These are phyloP conservation scores for Drosophila birchii DNA, from an alignment of 2,888 invertebrate genomes.

Conservation along the genomic window DNA sequence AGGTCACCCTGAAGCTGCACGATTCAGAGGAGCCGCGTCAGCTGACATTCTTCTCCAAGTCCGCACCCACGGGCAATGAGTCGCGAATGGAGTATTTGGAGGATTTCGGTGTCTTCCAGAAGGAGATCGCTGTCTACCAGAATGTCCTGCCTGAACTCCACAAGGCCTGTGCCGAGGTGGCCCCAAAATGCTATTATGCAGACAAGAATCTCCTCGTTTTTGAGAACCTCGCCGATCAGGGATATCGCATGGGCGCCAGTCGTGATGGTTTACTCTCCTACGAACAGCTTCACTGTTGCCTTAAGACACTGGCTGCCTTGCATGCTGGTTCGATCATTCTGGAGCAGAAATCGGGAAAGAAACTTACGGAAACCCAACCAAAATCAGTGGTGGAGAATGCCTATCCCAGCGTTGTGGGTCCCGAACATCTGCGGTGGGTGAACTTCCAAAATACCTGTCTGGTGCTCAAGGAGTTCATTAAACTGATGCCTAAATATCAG, in stretches of 20 bases:
- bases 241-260: slow-evolving; percentile 76
- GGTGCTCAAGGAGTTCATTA: slow-evolving; percentile 80
- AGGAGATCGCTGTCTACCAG: slow-evolving; percentile 85
- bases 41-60: slow-evolving; percentile 87
- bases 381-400: slow-evolving; percentile 82
- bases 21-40: slow-evolving; percentile 51
- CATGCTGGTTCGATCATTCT: slow-evolving; percentile 85
- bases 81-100: slow-evolving; percentile 85
- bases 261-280: slow-evolving; percentile 81
- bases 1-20: slow-evolving; percentile 62
- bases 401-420: slow-evolving; percentile 78
- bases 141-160: slow-evolving; percentile 84
- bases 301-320: slow-evolving; percentile 84
- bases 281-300: slow-evolving; percentile 83
- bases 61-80: slow-evolving; percentile 86
- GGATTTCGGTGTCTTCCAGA: slow-evolving; percentile 85
- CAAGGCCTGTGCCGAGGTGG: slow-evolving; percentile 67
- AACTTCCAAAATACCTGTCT: slow-evolving; percentile 76
- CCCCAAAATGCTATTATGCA: slow-evolving; percentile 84
- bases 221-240: slow-evolving; percentile 84
- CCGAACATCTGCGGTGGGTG: slow-evolving; percentile 68
- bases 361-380: slow-evolving; percentile 72
- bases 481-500: slow-evolving; percentile 80
- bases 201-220: slow-evolving; percentile 84
- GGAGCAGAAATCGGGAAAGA: slow-evolving; percentile 73